A percentile compares a stretch with the other conserved stretches of the same genome.
These are phyloP conservation scores for Aspidiotus rigidus DNA, from an alignment of 2,888 invertebrate species.

Conservation along the genomic window DNA sequence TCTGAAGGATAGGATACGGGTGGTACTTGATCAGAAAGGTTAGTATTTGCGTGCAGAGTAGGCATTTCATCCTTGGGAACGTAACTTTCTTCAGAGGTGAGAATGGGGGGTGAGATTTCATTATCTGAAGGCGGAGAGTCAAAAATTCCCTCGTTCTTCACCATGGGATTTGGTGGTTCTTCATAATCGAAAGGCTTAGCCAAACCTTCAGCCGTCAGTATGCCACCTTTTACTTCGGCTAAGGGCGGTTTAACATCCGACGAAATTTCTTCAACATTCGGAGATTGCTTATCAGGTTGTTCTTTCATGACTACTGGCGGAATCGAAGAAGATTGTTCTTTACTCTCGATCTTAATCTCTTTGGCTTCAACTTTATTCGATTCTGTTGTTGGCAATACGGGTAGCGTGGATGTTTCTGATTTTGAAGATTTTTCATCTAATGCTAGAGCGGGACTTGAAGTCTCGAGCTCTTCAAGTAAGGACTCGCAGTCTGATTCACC, in stretches of 20 bases:
- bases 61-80: conserved; percentile 38
- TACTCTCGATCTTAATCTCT: conserved; percentile 10
- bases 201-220: neutral
- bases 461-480: conserved; percentile 50
- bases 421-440: conserved; percentile 63
- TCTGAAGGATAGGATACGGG: conserved; percentile 16
- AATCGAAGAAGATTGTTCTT: conserved; percentile 26
- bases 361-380: conserved; percentile 3
- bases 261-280: conserved; percentile 29
- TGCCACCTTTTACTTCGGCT: conserved; percentile 34
- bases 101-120: conserved; percentile 26
- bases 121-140: conserved; percentile 34
- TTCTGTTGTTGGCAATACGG: conserved; percentile 27
- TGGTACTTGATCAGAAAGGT: conserved; percentile 18
- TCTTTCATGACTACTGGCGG: conserved; percentile 31
- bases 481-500: conserved; percentile 64
- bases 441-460: conserved; percentile 35
- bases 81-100: conserved; percentile 36
- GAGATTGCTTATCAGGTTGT: conserved; percentile 30
- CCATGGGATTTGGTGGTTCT: conserved; percentile 36
- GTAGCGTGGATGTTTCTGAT: conserved; percentile 35
- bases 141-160: conserved; percentile 39
- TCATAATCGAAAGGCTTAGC: conserved; percentile 37
- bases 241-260: neutral
- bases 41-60: conserved; percentile 25